Evolutionary conservation across 2,888 invertebrate species (phyloP).

Genomic region (Cosmorhoe ocellata): DNA sequence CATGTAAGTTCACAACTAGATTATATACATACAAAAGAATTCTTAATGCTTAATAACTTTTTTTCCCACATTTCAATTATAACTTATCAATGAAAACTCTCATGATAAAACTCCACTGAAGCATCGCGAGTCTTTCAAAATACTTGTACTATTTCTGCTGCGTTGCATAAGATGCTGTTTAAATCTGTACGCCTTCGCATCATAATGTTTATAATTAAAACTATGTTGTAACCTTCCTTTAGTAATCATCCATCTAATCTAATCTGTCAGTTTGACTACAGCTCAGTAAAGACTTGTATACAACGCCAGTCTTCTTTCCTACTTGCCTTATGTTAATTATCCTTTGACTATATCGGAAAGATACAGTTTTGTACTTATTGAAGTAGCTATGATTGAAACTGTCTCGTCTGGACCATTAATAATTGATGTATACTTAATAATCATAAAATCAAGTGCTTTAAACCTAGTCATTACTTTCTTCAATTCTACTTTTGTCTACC

Average conservation of each 20-base stretch:
- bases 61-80: neutral
- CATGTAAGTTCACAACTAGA: neutral
- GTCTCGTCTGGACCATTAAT: too few relatives aligned
- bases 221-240: constrained; percentile 27
- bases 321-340: neutral
- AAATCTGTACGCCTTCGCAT: constrained; percentile 21
- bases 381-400: too few relatives aligned
- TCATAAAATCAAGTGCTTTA: too few relatives aligned
- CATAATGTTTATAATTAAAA: constrained; percentile 33
- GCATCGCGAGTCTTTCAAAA: neutral
- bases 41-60: neutral
- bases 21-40: too few relatives aligned
- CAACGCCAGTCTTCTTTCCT: neutral
- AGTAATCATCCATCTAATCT: constrained; percentile 12
- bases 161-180: constrained; percentile 22
- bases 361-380: too few relatives aligned
- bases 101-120: neutral
- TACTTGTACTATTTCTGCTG: neutral
- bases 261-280: constrained; percentile 2
- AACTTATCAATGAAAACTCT: constrained; percentile 5
- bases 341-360: neutral
- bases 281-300: neutral
- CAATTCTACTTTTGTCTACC: too few relatives aligned
- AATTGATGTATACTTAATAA: too few relatives aligned
- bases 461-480: too few relatives aligned